Conservation (phyloP, 2,113 vertebrate species). For the Ranitomeya imitator region DNA sequence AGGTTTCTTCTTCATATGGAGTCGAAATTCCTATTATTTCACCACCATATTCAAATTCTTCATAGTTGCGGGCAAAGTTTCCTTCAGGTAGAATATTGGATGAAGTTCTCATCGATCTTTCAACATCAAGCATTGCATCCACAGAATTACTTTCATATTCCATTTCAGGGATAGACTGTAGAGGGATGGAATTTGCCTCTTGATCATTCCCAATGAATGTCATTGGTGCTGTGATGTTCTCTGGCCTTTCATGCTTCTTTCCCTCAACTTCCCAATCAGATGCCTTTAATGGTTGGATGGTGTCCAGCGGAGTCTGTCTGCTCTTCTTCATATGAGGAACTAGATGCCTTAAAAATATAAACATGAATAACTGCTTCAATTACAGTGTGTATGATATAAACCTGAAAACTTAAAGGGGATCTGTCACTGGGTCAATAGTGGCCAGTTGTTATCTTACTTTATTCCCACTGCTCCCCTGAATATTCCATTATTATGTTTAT, state of each 20-base stretch:
- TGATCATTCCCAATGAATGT: constrained; percentile 76
- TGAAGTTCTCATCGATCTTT: constrained; percentile 73
- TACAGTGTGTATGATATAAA: background rate
- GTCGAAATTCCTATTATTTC: constrained; percentile 76
- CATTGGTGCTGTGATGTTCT: constrained; percentile 72
- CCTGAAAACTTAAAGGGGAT: background rate
- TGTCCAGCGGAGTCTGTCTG: constrained; percentile 80
- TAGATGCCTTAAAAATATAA: constrained; percentile 74
- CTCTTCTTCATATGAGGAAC: constrained; percentile 79
- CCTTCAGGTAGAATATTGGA: constrained; percentile 73
- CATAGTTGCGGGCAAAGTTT: constrained; percentile 73
- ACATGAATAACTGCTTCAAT: background rate
- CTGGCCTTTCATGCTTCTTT: constrained; percentile 76
- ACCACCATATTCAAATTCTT: constrained; percentile 78
- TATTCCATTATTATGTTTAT: no score
- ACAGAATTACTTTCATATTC: constrained; percentile 72
- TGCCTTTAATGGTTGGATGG: constrained; percentile 78
- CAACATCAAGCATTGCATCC: constrained; percentile 66
- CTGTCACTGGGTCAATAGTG: no score
- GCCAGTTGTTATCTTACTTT: no score
- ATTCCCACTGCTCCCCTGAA: no score
- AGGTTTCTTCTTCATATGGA: constrained; percentile 80
- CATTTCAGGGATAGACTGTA: constrained; percentile 86
- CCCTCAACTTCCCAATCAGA: constrained; percentile 82
- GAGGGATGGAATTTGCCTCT: constrained; percentile 75